Evolutionary conservation across 1,140 invertebrate genomes (phyloP), one percentile per base, ranked within the genome.

Genomic region (Pogonomyrmex californicus): DNA sequence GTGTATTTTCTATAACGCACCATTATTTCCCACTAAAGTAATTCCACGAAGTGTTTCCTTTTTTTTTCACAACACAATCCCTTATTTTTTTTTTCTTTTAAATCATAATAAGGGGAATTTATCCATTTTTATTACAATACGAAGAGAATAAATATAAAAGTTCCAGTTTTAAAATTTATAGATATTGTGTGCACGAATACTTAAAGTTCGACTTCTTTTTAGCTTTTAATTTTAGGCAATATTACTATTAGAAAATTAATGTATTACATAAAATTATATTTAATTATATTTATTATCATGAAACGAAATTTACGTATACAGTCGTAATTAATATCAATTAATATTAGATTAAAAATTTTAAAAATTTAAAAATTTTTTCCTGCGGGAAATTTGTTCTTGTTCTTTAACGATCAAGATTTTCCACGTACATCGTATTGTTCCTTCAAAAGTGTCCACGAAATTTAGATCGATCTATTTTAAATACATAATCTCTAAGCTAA

Each of bases 11-110:
- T 68, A 68, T 41, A 49, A 68, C 30, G 23, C 23, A 47, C n/a
- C 30, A 6, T 23, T 68, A 44, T 68, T 68, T 49, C 10, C 41
- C 12, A 68, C 41, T 14, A 68, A 47, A 47, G 10, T 4, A 4
- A 68, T 68, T 68, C 65, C 12, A 23, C 23, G 23, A 47, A 68
- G n/a, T n/a, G n/a, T 47, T 47, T 68, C 12, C 65, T 68, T 68
- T 23, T 68, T 68, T 47, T 68, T 68, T 14, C 14, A 44, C 6
- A 14, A 9, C 12, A 1, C 0, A 5, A 10, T 68, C 14, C 41
- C 65, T 47, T 47, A 47, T 14, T 68, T 47, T 68, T 68, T 47
- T 9, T 66, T 30, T 47, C 9, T 68, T 12, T 30, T 47, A 14
- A 47, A 47, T 7, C 23, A 68, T 5, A 68, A 30, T 14, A 4